phyloP scores from a whole-genome alignment of 2,113 vertebrate species.

The Zonotrichia leucophrys region DNA sequence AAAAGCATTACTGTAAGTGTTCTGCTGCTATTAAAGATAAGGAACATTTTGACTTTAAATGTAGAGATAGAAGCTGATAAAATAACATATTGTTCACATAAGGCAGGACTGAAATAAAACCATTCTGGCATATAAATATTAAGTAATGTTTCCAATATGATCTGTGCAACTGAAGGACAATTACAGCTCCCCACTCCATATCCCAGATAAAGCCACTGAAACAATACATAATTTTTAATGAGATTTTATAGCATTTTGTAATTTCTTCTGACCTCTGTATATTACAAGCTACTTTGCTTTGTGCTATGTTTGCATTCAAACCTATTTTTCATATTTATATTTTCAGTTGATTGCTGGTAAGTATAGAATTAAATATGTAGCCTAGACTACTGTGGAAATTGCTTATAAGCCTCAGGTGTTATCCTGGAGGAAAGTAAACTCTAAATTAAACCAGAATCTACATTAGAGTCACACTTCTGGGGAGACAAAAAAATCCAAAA shows the following conservation, averaged over 20 bases:
- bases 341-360: background rate
- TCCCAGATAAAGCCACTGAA: background rate
- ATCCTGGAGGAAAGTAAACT: background rate
- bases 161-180: background rate
- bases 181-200: background rate
- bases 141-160: background rate
- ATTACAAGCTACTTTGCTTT: background rate
- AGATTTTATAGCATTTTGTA: background rate
- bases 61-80: background rate
- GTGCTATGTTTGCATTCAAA: background rate
- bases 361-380: background rate
- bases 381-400: background rate
- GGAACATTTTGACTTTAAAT: background rate
- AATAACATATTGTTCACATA: background rate
- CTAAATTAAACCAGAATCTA: background rate
- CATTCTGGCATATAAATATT: background rate
- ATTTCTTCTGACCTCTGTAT: background rate
- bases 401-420: background rate
- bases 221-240: background rate
- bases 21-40: background rate
- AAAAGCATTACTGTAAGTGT: background rate
- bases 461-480: background rate
- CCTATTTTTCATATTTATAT: background rate
- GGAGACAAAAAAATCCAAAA: background rate
- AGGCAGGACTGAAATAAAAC: background rate